Evolutionary conservation across 2,797 vertebrate genomes (phyloP), one percentile per base, ranked within the genome.

Genomic region (Hephaestus fuliginosus): DNA sequence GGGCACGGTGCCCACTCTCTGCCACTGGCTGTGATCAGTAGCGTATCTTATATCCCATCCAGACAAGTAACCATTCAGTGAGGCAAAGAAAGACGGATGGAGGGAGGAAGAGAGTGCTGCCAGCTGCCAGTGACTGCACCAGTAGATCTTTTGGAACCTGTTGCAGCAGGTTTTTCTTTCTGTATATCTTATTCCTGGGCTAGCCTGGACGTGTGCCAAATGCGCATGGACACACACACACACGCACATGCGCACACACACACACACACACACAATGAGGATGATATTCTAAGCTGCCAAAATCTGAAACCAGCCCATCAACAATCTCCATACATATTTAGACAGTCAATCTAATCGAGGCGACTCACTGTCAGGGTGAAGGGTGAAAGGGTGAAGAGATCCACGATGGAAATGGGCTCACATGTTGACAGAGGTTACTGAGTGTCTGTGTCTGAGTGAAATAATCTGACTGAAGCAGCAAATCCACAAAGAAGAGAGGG

Each of bases 141-240:
- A 75, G 71, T 76, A 84, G 83, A 87, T 80, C 83, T 90, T 84
- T 82, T 75, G 80, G 86, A 93, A 95, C 96, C 92, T 96, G 96
- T 95, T 93, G 88, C 80, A 91, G 90, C 95, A 96, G 91, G 95
- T 93, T 91, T 91, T 90, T 84, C 84, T 86, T 89, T 93, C 84
- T 88, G 73, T 92, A 88, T 90, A 89, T 91, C 90, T 91, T 91
- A 91, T 87, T 88, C 75, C 90, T 89, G 79, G 75, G 78, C 88
- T 87, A 83, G 83, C 74, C 84, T 95, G 94, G 94, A 91, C 69
- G 7, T 60, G 79, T 73, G 93, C 94, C 95, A 94, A 36, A 91
- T 9, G 76, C 76, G 82, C 53, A 72, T 55, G 71, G 78, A 64
- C 43, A 44, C 55, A 68, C 71, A 67, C 58, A 69, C 71, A 51